phyloP scores from a whole-genome alignment of 2,113 vertebrate species.

The Misgurnus mizolepis region DNA sequence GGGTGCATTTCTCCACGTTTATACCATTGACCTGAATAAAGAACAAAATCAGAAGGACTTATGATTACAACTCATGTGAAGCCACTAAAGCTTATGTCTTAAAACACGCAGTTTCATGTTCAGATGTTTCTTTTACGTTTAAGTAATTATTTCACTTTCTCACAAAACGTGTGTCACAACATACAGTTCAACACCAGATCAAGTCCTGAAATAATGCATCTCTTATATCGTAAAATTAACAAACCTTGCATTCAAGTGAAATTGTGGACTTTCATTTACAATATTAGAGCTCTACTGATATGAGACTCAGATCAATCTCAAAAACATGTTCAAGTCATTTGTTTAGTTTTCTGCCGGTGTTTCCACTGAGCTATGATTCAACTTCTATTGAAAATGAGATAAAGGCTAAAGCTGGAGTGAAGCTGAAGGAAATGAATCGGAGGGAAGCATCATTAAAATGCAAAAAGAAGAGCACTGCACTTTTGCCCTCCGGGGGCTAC shows the following conservation, averaged over 20 bases:
- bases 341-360: neutral
- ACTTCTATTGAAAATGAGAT: slow-evolving; percentile 35
- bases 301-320: no score
- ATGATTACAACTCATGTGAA: neutral
- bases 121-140: no score
- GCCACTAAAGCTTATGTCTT: no score
- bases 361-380: neutral
- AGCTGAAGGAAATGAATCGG: slow-evolving; percentile 52
- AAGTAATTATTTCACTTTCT: no score
- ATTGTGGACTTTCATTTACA: no score
- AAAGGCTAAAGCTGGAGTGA: slow-evolving; percentile 49
- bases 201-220: no score
- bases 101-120: no score
- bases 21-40: slow-evolving; percentile 90
- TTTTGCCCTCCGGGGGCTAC: slow-evolving; percentile 48
- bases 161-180: no score
- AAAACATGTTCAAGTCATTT: neutral
- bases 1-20: slow-evolving; percentile 86
- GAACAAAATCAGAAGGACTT: slow-evolving; percentile 24
- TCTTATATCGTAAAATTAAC: no score
- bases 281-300: no score
- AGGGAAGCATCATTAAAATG: slow-evolving; percentile 46
- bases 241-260: no score
- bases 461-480: slow-evolving; percentile 38
- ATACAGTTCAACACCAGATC: no score